Base-by-base conservation (phyloP, 2,888 invertebrate genomes). In the Tinea pellionella region DNA sequence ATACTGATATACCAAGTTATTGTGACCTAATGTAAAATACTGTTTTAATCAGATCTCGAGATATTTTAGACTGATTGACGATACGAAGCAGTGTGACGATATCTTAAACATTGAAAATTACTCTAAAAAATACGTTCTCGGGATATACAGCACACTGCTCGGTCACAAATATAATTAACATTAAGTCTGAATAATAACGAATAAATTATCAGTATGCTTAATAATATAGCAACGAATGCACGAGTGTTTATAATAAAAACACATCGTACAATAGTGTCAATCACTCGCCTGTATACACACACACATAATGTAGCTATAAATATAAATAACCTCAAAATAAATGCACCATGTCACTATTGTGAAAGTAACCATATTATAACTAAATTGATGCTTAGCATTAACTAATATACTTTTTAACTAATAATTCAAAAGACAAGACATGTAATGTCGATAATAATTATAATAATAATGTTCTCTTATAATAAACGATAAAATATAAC, bases 321-420 rank as follows among this genome's bases (percentile, higher is more conserved):
- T 84, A 85, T 74, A 47, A 57, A 57, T 51, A 59, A 82, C 83
- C 83, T 81, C 78, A 69, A 84, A 84, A 86, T 87, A 87, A 87
- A 87, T 87, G 87, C 87, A 86, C 85, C 84, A 83, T 75, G 85
- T 85, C 83, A 86, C 86, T 82, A 78, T 85, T 80, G 75, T 75
- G 69, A 82, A 83, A 78, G 78, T 83, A 84, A 82, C 77, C 69
- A 18, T 16, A 47, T 60, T 77, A 78, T 64, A 78, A 76, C 82
- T 83, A 84, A 78, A 77, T 72, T 83, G 78, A 77, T 72, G 77
- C 79, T 77, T 80, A 83, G 77, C 73, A 70, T 73, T 77, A 78
- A 16, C 24, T 43, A 43, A 59, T 59, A 30, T 42, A 42, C 9
- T 30, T 43, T 24, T 37, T 42, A 57, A 57, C 57, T 57, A 57